Evolutionary conservation across 2,797 vertebrate genomes (phyloP), one percentile per base, ranked within the genome.

Genomic region (Megalops cyprinoides): DNA sequence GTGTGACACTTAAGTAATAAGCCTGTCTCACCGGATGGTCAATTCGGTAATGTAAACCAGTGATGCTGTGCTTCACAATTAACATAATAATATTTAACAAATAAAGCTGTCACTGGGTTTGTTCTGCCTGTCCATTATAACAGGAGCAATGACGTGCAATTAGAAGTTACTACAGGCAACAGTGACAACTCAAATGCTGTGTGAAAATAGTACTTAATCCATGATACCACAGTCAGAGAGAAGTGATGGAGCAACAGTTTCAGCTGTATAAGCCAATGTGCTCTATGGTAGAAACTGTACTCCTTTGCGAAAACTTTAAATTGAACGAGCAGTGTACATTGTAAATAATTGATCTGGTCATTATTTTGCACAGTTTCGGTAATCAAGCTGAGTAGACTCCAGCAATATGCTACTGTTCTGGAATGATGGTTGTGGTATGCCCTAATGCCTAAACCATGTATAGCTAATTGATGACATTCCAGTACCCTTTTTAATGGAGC

Each of bases 1-100:
- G 34, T 67, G 62, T 67, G 62, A 34, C 62, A n/a, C 20, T 44
- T 46, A 74, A 25, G 42, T 49, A 51, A 75, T 51, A 75, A 49
- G 53, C n/a, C 48, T 6, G n/a, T 46, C 12, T 12, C 74, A 46
- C 14, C 53, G 4, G 31, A 51, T 39, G n/a, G 71, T 14, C 39
- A n/a, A n/a, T 20, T 23, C 3, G 23, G 18, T 46, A 39, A 20
- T 46, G 42, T 46, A 42, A 5, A 10, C 25, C 1, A 15, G 14
- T 28, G n/a, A 49, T 28, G 48, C 25, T n/a, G 46, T 10, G 46
- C 44, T 75, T 74, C 15, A 20, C 25, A n/a, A 48, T 74, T 74
- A 74, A 25, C 42, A 71, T 34, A n/a, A 12, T 74, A 18, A 37
- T 71, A 71, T 18, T 8, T 42, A 71, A 42, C 25, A 48, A 37